Base-by-base conservation (phyloP, 2,888 invertebrate species). In the Platycnemis pennipes region DNA sequence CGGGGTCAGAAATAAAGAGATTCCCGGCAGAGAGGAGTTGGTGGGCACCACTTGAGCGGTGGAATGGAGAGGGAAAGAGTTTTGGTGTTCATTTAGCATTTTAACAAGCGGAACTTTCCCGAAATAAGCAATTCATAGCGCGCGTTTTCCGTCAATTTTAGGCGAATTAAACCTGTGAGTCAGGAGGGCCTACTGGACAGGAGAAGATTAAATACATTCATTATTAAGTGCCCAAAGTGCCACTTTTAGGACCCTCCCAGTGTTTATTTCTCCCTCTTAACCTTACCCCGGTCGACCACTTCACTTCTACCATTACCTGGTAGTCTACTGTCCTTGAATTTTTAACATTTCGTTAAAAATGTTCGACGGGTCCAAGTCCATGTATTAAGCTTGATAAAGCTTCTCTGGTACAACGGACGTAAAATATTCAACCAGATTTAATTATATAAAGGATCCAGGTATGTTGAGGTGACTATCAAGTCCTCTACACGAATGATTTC, bases 201-300 rank as follows among this genome's bases (percentile, higher is more conserved):
- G 77, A 37, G 37, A 77, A 77, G 77, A 77, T 77, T 77, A 77
- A 77, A 77, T 31, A 77, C 77, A 31, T 77, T 77, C 77, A 77
- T 77, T 77, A 77, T 77, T 31, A 26, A 77, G 77, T 77, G 77
- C 77, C 77, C 26, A 11, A 37, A 37, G 77, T 77, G 77, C 77
- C 77, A 77, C 37, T 77, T 77, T 77, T 77, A 37, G 77, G 77
- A 37, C 37, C 11, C 37, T 37, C 13, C 37, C 31, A 5, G 37
- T 37, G 77, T 77, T 77, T 37, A 77, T 37, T 77, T 37, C 31
- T 37, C 26, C 53, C 53, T 53, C 53, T 53, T 26, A 16, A 63
- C 63, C 77, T 37, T 37, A 77, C 5, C 37, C 77, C 31, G 37
- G 31, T 37, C 1, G 16, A 13, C 77, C 77, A 77, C 77, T 77